Conservation (phyloP, 2,113 vertebrate species). For the Sinocyclocheilus rhinocerous region DNA sequence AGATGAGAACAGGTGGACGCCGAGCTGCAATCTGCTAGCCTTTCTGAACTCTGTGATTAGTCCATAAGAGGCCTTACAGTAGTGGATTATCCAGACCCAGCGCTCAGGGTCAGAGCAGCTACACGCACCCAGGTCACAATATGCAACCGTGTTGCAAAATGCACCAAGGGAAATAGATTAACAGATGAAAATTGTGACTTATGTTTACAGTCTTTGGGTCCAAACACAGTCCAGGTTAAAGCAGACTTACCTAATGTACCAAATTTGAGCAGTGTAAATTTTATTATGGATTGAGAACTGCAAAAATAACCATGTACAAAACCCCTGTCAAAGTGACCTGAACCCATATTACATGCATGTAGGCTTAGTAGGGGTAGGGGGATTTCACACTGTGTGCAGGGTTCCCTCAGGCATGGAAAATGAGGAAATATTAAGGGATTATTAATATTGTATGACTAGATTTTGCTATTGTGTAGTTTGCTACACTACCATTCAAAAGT, state of each 20-base stretch:
- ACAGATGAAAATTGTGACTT: background rate
- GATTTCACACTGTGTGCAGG: background rate
- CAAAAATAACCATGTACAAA: background rate
- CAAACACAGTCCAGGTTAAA: background rate
- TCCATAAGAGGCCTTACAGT: conserved; percentile 40
- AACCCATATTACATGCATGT: background rate
- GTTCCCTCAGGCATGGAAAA: background rate
- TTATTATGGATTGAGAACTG: background rate
- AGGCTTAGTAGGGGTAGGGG: no score
- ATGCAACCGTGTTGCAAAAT: conserved; percentile 3
- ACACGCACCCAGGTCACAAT: conserved; percentile 21
- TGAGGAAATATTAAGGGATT: background rate
- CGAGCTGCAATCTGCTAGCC: conserved; percentile 18
- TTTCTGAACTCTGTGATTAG: conserved; percentile 30
- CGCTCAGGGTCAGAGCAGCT: conserved; percentile 15
- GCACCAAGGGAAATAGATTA: background rate
- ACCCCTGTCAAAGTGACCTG: background rate
- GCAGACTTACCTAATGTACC: background rate
- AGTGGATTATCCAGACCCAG: conserved; percentile 29
- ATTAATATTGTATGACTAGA: no score
- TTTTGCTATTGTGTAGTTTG: background rate
- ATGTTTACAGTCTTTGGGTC: conserved; percentile 21
- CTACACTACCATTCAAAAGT: background rate
- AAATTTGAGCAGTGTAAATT: background rate
- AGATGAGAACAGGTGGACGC: conserved; percentile 18